Evolutionary conservation across 1,140 invertebrate species (phyloP).

Genomic region (Pantala flavescens): DNA sequence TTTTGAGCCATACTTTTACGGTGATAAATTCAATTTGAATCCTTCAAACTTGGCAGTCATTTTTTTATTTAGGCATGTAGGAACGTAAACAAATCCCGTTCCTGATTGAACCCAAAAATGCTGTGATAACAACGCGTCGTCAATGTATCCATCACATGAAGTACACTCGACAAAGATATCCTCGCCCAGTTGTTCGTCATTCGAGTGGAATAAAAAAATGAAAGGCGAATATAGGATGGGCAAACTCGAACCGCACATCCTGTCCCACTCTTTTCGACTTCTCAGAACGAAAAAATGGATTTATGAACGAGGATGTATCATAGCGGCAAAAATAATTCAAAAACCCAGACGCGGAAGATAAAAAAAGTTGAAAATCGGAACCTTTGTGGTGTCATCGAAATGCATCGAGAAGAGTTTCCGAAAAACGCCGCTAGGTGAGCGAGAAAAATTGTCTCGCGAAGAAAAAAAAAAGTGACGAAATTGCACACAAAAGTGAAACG

Average conservation of each 20-base stretch:
- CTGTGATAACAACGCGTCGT: too few relatives aligned
- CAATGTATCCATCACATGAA: too few relatives aligned
- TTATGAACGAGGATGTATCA: not conserved
- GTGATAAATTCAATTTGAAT: too few relatives aligned
- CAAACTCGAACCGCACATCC: not conserved
- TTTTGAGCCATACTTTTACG: too few relatives aligned
- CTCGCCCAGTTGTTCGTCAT: too few relatives aligned
- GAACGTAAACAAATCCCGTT: too few relatives aligned
- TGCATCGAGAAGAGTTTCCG: not conserved
- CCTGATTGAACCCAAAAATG: too few relatives aligned
- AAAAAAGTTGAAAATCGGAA: not conserved
- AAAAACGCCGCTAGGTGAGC: too few relatives aligned
- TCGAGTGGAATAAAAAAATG: not conserved
- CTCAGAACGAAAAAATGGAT: not conserved
- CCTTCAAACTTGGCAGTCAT: too few relatives aligned
- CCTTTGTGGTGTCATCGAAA: not conserved
- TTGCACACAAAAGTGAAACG: not conserved
- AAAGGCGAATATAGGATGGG: not conserved
- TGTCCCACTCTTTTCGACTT: not conserved
- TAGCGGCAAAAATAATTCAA: not conserved
- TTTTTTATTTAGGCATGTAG: too few relatives aligned
- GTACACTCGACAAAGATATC: too few relatives aligned
- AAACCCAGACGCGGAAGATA: not conserved
- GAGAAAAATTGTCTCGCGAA: not conserved
- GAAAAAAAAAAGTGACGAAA: not conserved